Base-by-base conservation (phyloP, 2,888 invertebrate genomes). In the Hipparchia sbordonii region DNA sequence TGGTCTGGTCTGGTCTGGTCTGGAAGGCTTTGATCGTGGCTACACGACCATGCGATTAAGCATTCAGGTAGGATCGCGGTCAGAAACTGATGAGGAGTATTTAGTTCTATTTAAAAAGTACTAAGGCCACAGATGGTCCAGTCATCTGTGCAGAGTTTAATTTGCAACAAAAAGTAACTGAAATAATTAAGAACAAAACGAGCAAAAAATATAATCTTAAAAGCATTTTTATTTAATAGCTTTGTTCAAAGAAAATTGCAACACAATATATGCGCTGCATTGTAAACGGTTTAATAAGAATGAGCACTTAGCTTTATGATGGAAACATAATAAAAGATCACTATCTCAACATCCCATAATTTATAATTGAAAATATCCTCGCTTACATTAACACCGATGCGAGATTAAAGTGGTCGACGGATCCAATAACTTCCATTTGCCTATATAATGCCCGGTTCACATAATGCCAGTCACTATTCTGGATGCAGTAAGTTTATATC, bases 341-440 rank as follows among this genome's bases (percentile, higher is more conserved):
- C 46, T 63, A 70, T 70, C 70, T 3, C 23, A 56, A 62, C 54
- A 70, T 54, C 62, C 62, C 62, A 63, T 70, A 70, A 63, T 46
- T 70, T 70, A 70, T 70, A 62, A 70, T 70, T 70, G 70, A 70
- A 63, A 67, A 72, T 72, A 62, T 62, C 67, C 70, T 57, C 69
- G 74, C 63, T 72, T 62, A 70, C 70, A 72, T 74, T 74, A 74
- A 75, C 70, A 75, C 74, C 67, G 74, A 77, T 77, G 73, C 62
- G 57, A 73, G 72, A 77, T 75, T 74, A 74, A 75, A 73, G 45
- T 66, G 70, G 69, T 63, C 71, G 67, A 57, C 72, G 61, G 69
- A 60, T 71, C 65, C 71, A 70, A 76, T 76, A 67, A 72, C 74
- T 70, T 67, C 72, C 75, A 77, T 78, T 76, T 79, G 75, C 76